A percentile compares a stretch with the other conserved stretches of the same genome.
Evolutionary conservation across 2,888 invertebrate species (phyloP).

Genomic region (Brachypterus glaber): DNA sequence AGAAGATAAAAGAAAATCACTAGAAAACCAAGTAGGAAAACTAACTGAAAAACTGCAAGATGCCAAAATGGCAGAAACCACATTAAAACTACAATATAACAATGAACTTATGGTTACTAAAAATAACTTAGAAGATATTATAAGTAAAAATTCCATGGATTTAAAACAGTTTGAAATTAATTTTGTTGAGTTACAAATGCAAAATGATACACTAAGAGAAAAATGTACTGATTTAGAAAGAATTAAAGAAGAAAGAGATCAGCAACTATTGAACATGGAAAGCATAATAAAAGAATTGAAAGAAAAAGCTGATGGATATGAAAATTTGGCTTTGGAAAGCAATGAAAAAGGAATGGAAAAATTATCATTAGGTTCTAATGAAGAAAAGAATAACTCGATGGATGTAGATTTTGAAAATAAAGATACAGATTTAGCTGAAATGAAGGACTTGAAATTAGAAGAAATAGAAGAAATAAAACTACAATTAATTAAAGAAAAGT

Average conservation of each 20-base stretch:
- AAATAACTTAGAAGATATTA: slow-evolving; percentile 22
- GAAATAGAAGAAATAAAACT: background rate
- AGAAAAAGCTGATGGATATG: slow-evolving; percentile 10
- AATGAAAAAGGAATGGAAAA: background rate
- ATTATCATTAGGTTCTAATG: background rate
- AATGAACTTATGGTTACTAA: slow-evolving; percentile 27
- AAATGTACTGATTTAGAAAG: background rate
- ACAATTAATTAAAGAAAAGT: slow-evolving; percentile 11
- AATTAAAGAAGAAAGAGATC: slow-evolving; percentile 15
- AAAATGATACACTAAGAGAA: slow-evolving; percentile 24
- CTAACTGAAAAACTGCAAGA: slow-evolving; percentile 37
- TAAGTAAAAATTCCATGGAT: slow-evolving; percentile 17
- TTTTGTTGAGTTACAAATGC: slow-evolving; percentile 20
- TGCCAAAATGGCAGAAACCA: slow-evolving; percentile 37
- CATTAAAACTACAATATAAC: slow-evolving; percentile 33
- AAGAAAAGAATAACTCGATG: slow-evolving; percentile 1
- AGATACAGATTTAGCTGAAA: background rate
- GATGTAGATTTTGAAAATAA: slow-evolving; percentile 5
- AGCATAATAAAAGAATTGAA: slow-evolving; percentile 9
- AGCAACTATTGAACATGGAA: slow-evolving; percentile 11
- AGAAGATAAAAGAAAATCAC: slow-evolving; percentile 24
- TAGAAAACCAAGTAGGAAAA: slow-evolving; percentile 27
- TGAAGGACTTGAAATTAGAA: background rate
- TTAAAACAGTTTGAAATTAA: slow-evolving; percentile 21
- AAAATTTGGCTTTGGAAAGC: slow-evolving; percentile 20